A percentile compares a stretch with the other conserved stretches of the same genome.
These are phyloP conservation scores for Choloepus hoffmanni DNA, from an alignment of 2,113 vertebrate species.

Conservation along the genomic window DNA sequence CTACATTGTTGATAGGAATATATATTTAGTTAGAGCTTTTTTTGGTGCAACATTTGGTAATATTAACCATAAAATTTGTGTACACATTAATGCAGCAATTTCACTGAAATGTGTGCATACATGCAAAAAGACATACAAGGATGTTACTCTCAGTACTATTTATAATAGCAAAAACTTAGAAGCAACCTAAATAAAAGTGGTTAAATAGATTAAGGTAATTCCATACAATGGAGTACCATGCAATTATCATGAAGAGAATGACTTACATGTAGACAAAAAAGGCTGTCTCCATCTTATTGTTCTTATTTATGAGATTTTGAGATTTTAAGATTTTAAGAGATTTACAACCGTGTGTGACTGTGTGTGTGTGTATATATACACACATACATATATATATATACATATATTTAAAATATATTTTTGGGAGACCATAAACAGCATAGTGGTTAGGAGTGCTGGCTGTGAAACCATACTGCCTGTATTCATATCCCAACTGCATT, in stretches of 20 bases:
- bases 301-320: neutral
- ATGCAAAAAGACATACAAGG: neutral
- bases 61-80: neutral
- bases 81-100: neutral
- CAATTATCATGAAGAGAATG: neutral
- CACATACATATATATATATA: neutral
- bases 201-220: constrained; percentile 2
- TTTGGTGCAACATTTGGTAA: neutral
- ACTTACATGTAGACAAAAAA: neutral
- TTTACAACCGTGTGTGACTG: neutral
- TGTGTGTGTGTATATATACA: neutral
- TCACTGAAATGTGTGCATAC: neutral
- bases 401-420: neutral
- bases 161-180: constrained; percentile 36
- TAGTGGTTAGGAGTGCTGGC: no score
- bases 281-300: neutral
- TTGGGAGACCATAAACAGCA: no score
- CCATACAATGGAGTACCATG: neutral
- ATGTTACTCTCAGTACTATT: neutral
- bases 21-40: neutral
- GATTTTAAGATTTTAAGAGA: neutral
- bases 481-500: neutral
- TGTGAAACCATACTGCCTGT: no score
- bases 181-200: neutral
- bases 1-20: neutral